Conservation (phyloP, 2,888 invertebrate genomes). For the Drosophila kuntzei region DNA sequence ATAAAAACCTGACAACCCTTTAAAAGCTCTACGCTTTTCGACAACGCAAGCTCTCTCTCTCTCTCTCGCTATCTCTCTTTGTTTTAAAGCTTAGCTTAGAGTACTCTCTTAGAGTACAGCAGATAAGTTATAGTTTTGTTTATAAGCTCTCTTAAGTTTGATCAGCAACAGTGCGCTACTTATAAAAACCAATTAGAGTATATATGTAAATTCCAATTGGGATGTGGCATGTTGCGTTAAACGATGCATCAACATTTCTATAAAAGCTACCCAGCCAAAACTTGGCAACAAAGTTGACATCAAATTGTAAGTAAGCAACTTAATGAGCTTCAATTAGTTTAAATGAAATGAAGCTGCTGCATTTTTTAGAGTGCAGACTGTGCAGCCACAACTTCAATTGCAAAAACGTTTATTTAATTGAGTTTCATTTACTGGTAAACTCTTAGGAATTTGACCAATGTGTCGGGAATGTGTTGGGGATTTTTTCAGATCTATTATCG, state of each 20-base stretch:
- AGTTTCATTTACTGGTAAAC: slow-evolving; percentile 43
- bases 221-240: slow-evolving; percentile 30
- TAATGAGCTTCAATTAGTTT: slow-evolving; percentile 73
- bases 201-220: slow-evolving; percentile 26
- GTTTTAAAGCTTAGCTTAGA: slow-evolving; percentile 30
- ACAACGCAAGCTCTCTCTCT: slow-evolving; percentile 6
- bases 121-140: background rate
- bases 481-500: slow-evolving; percentile 14
- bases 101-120: slow-evolving; percentile 22
- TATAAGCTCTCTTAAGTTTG: slow-evolving; percentile 17
- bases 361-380: slow-evolving; percentile 41
- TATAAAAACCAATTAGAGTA: slow-evolving; percentile 42
- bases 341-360: slow-evolving; percentile 58
- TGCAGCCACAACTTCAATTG: slow-evolving; percentile 25
- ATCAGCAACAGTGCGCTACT: slow-evolving; percentile 23
- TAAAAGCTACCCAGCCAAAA: slow-evolving; percentile 14
- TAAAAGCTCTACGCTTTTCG: slow-evolving; percentile 34
- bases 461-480: slow-evolving; percentile 3
- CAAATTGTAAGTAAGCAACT: slow-evolving; percentile 15
- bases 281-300: slow-evolving; percentile 51
- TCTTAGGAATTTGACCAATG: slow-evolving; percentile 37
- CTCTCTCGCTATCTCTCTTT: background rate
- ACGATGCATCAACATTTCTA: slow-evolving; percentile 27
- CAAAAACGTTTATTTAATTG: slow-evolving; percentile 65
- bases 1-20: slow-evolving; percentile 51